A percentile compares a stretch with the other conserved stretches of the same genome.
phyloP scores from a whole-genome alignment of 2,888 invertebrate species.

The Limnephilus marmoratus region DNA sequence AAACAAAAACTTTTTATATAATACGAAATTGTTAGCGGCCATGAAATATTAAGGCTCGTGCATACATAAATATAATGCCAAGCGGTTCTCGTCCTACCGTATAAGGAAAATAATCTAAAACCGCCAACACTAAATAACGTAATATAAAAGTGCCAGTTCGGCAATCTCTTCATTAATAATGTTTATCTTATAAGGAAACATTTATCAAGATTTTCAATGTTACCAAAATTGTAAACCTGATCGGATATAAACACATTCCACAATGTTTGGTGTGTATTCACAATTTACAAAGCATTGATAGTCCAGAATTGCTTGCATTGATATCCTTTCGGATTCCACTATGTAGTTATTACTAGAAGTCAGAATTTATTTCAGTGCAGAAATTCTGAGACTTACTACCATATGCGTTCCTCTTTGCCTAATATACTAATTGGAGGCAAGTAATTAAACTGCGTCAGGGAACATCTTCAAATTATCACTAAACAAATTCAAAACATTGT shows the following conservation, averaged over 20 bases:
- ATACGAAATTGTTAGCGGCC: neutral
- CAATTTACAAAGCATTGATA: neutral
- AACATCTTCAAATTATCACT: too few relatives aligned
- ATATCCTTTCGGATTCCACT: too few relatives aligned
- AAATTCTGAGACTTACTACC: too few relatives aligned
- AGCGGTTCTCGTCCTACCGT: neutral
- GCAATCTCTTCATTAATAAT: conserved; percentile 2
- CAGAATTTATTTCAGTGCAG: too few relatives aligned
- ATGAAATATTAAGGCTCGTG: neutral
- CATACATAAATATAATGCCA: neutral
- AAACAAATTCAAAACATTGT: too few relatives aligned
- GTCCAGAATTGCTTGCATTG: too few relatives aligned
- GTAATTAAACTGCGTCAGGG: too few relatives aligned
- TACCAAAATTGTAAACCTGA: neutral
- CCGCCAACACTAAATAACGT: neutral
- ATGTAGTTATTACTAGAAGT: too few relatives aligned
- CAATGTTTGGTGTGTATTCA: neutral
- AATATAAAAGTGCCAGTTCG: neutral
- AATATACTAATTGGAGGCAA: too few relatives aligned
- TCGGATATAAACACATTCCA: neutral
- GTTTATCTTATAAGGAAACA: neutral
- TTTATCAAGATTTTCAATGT: conserved; percentile 2
- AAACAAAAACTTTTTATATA: neutral
- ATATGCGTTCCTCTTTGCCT: too few relatives aligned
- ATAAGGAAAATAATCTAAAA: neutral